Base-by-base conservation (phyloP, 2,797 vertebrate species). In the Molothrus aeneus region DNA sequence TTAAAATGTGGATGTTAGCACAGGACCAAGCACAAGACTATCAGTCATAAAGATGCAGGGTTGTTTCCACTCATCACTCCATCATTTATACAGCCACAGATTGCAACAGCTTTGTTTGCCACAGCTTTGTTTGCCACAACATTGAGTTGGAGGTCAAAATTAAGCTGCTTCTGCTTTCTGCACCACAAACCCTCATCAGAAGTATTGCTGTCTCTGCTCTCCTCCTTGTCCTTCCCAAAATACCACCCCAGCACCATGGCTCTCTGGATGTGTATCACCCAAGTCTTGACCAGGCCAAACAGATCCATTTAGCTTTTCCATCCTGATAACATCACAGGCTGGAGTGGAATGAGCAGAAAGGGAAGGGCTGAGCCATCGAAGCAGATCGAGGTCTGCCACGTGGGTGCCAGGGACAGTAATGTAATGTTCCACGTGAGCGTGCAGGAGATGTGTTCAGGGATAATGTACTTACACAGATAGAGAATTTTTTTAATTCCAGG, bases 401-500 rank as follows among this genome's bases (percentile, higher is more conserved):
- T 38, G 72, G 84, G 53, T 94, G 38, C 93, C 42, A 26, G 0
- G 3, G 89, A 94, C 68, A 79, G n/a, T 15, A 92, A 77, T 63
- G 45, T 29, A 87, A 69, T 87, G 78, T 94, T 96, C 95, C 48
- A 17, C 81, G 28, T 90, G 87, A 94, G 57, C 0, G 1, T 93
- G 56, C 79, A 94, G 69, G 88, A 90, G 85, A 42, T 86, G 57
- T 87, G 45, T 71, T 88, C 69, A 78, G 26, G 91, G 82, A 88
- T 91, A 93, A 90, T 64, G 34, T 31, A 18, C 69, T 83, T 82
- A n/a, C 28, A 89, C 0, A 73, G 74, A 82, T 5, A 77, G 36
- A 78, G 91, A 82, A n/a, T 86, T 91, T 74, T 95, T 95, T 90
- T 66, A 78, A 93, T 95, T 93, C 92, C 91, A 91, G 12, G 20